A percentile compares a stretch with the other conserved stretches of the same genome.
phyloP scores from a whole-genome alignment of 2,888 invertebrate genomes.

The Epistrophella euchroma region DNA sequence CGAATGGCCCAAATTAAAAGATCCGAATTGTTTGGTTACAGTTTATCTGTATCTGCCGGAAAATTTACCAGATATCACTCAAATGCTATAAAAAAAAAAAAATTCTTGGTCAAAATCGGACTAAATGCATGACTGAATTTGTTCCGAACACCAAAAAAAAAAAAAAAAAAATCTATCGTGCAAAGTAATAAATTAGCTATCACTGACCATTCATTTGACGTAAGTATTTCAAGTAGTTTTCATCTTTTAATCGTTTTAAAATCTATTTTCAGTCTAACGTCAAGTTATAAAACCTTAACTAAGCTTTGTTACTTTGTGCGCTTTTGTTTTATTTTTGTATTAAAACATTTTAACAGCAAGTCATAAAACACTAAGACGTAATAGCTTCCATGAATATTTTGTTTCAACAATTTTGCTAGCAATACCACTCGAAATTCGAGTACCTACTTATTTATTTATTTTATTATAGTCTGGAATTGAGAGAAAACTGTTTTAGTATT shows the following conservation, averaged over 20 bases:
- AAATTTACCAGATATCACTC: slow-evolving; percentile 12
- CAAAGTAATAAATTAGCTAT: background rate
- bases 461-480: too few relatives aligned
- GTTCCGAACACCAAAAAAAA: background rate
- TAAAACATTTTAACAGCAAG: too few relatives aligned
- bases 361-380: too few relatives aligned
- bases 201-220: background rate
- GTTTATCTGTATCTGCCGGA: background rate
- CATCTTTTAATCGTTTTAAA: background rate
- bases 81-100: slow-evolving; percentile 1
- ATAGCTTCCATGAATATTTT: too few relatives aligned
- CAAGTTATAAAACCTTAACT: background rate
- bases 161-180: background rate
- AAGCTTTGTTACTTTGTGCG: background rate
- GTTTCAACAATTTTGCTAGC: too few relatives aligned
- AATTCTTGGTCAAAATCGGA: background rate
- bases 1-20: slow-evolving; percentile 21
- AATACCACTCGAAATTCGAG: too few relatives aligned
- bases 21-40: background rate
- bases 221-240: background rate
- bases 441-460: too few relatives aligned
- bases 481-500: too few relatives aligned
- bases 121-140: slow-evolving; percentile 32
- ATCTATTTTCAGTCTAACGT: background rate
- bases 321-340: background rate